These are phyloP conservation scores for Ptyas mucosa DNA, from an alignment of 2,113 vertebrate genomes.

Conservation along the genomic window DNA sequence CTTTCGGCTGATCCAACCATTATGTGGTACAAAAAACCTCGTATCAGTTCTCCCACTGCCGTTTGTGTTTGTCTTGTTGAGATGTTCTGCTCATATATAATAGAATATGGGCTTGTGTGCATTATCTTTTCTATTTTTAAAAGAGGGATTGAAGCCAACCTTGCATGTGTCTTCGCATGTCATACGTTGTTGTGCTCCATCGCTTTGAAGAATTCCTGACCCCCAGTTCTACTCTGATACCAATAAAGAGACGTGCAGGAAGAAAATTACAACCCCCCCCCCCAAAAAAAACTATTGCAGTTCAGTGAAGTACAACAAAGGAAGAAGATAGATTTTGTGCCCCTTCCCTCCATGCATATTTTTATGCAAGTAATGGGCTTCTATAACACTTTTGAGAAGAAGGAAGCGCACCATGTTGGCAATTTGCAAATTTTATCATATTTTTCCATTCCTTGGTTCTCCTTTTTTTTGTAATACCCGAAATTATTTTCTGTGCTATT, in stretches of 20 bases:
- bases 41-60: background rate
- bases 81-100: background rate
- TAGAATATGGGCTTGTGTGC: background rate
- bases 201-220: background rate
- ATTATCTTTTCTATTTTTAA: background rate
- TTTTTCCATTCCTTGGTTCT: background rate
- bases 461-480: no score
- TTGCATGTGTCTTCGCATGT: background rate
- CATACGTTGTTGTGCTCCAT: background rate
- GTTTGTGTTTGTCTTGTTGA: background rate
- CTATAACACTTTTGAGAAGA: background rate
- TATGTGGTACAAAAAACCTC: background rate
- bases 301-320: background rate
- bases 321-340: background rate
- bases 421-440: background rate
- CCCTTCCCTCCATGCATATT: background rate
- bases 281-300: background rate
- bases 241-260: background rate
- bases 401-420: background rate
- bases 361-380: background rate
- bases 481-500: background rate
- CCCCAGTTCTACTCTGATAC: background rate
- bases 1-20: background rate
- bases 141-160: background rate
- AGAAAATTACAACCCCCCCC: background rate